Base-by-base conservation (phyloP, 2,797 vertebrate species). In the Gymnoscopelus braueri region DNA sequence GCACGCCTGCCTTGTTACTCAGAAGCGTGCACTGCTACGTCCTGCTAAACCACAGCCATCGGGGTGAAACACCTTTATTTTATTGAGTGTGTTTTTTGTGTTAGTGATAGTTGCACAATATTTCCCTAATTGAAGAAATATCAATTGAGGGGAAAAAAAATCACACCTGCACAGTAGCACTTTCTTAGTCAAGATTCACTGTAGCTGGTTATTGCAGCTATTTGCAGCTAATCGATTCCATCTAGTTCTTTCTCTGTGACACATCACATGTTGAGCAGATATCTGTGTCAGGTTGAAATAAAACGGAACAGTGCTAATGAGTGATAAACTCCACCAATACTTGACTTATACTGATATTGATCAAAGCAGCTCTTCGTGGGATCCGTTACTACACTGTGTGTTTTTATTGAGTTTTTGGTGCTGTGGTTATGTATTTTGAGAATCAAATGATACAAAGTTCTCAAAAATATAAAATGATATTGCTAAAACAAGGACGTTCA, bases 281-380 rank as follows among this genome's bases (percentile, higher is more conserved):
- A 19, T 26, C 5, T 51, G 49, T 24, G 13, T 60, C 3, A 19
- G 2, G 0, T 2, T 61, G 26, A 44, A 56, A 48, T 15, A 15
- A 47, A 39, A 65, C 24, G 59, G 35, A 11, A 24, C 65, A 84
- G 87, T 90, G 89, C 88, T 89, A 81, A 71, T 54, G 56, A 63
- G 67, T 74, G 70, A 73, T 81, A 77, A 79, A 29, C 70, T 76
- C 67, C 67, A 77, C 26, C 49, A 64, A 15, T 72, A 77, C 81
- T 79, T 67, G 58, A 76, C 60, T 39, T 8, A 4, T 32, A 63
- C 64, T 54, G 14, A 56, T 44, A 50, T 60, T 52, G 15, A 48
- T 77, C 19, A 49, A 7, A 58, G 11, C 26, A 52, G 53, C 67
- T 71, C 78, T 57, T 54, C 11, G 9, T 60, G 6, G 52, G 5